Evolutionary conservation across 2,888 invertebrate genomes (phyloP).

Genomic region (Cactoblastis cactorum): DNA sequence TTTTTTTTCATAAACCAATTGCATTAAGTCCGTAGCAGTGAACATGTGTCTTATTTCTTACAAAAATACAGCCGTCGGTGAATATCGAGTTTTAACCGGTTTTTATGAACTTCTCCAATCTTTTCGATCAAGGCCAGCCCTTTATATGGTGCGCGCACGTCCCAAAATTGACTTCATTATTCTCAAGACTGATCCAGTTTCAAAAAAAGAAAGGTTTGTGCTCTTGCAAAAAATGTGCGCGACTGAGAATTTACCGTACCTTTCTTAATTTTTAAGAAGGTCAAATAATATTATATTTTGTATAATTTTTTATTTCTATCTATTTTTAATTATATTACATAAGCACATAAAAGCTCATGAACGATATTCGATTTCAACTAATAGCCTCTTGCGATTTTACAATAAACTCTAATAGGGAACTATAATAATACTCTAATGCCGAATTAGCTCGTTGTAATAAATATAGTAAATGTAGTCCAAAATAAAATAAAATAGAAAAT

Average conservation of each 20-base stretch:
- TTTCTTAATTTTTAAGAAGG: too few relatives aligned
- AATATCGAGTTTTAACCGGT: conserved; percentile 54
- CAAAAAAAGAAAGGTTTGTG: not conserved
- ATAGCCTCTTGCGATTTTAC: too few relatives aligned
- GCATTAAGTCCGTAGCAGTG: conserved; percentile 37
- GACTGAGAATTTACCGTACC: too few relatives aligned
- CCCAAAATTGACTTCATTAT: not conserved
- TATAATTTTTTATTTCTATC: too few relatives aligned
- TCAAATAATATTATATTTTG: too few relatives aligned
- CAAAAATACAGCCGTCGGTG: conserved; percentile 39
- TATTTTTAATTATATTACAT: too few relatives aligned
- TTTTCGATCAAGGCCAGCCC: conserved; percentile 34
- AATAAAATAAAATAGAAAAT: not conserved
- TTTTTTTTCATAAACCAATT: conserved; percentile 28
- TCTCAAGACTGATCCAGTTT: not conserved
- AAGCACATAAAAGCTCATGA: too few relatives aligned
- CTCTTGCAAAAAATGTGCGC: not conserved
- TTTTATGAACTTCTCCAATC: conserved; percentile 40
- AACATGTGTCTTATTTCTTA: conserved; percentile 24
- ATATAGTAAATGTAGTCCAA: too few relatives aligned
- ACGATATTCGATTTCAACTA: too few relatives aligned
- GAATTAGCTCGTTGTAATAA: too few relatives aligned
- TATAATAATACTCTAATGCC: too few relatives aligned
- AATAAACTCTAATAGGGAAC: too few relatives aligned
- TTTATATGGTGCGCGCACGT: conserved; percentile 29